Evolutionary conservation across 2,113 vertebrate species (phyloP).

Genomic region (Ailurus styani): DNA sequence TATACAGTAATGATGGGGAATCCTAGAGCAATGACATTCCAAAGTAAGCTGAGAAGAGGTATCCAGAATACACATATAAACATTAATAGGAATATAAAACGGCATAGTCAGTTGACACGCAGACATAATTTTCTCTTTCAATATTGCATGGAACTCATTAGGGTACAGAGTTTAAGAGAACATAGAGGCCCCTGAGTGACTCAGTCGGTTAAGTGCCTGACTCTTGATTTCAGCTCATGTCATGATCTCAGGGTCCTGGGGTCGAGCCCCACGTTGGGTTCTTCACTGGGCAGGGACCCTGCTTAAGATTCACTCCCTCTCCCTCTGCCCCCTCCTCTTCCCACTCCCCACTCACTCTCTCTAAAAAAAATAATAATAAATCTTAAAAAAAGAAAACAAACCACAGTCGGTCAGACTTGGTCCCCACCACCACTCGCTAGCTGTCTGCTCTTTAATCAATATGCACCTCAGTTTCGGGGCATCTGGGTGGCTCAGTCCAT

Average conservation of each 20-base stretch:
- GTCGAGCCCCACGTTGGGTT: fast-evolving
- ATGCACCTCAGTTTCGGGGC: neutral
- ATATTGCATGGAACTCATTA: neutral
- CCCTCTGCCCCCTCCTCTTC: neutral
- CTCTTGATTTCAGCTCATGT: neutral
- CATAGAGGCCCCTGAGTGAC: neutral
- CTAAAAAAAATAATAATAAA: too few species aligned
- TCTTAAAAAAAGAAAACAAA: neutral
- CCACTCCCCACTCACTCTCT: neutral
- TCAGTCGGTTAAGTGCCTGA: neutral
- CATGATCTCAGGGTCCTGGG: neutral
- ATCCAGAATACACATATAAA: neutral
- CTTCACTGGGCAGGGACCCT: neutral
- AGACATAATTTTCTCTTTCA: neutral
- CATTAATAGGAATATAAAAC: neutral
- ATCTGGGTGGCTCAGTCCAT: neutral
- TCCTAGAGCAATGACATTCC: neutral
- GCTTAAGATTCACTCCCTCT: neutral
- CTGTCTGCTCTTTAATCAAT: neutral
- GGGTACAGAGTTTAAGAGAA: neutral
- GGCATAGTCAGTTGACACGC: neutral
- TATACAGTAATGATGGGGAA: neutral
- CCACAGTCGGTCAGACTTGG: neutral
- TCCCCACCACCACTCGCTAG: neutral
- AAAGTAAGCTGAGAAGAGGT: neutral